phyloP scores from a whole-genome alignment of 2,888 invertebrate genomes.

The Sympetrum striolatum region DNA sequence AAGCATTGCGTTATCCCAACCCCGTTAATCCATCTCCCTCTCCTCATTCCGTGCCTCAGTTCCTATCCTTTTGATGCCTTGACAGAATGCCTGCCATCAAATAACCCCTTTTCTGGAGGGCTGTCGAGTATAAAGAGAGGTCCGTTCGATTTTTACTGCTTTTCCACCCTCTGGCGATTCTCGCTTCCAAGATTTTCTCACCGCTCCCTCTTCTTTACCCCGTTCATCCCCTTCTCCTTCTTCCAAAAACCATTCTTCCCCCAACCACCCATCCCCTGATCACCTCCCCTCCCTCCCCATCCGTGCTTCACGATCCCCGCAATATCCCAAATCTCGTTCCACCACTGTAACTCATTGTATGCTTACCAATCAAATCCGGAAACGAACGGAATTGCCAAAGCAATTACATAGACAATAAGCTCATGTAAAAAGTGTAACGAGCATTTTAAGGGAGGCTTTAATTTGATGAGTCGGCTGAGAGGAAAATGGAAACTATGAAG shows the following conservation, averaged over 20 bases:
- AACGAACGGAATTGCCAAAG: not conserved
- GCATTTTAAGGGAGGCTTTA: too few relatives aligned
- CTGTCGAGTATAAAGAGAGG: not conserved
- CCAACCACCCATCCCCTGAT: not conserved
- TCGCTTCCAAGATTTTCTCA: not conserved
- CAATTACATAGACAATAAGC: too few relatives aligned
- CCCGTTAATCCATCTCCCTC: not conserved
- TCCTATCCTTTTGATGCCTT: not conserved
- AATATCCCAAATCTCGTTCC: not conserved
- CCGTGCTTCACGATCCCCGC: not conserved
- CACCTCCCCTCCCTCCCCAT: not conserved
- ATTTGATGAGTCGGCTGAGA: too few relatives aligned
- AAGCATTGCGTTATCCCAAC: too few relatives aligned
- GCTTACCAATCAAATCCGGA: not conserved
- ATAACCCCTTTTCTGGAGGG: not conserved
- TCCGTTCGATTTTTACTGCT: not conserved
- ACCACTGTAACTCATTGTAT: not conserved
- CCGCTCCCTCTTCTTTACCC: too few relatives aligned
- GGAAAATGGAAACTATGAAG: too few relatives aligned
- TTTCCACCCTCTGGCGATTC: not conserved
- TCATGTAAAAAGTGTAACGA: too few relatives aligned
- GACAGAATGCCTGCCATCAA: not conserved
- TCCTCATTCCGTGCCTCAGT: not conserved
- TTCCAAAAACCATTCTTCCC: too few relatives aligned
- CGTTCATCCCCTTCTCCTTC: too few relatives aligned